These are phyloP conservation scores for Drosophila dives DNA, from an alignment of 2,888 invertebrate genomes.

Conservation along the genomic window DNA sequence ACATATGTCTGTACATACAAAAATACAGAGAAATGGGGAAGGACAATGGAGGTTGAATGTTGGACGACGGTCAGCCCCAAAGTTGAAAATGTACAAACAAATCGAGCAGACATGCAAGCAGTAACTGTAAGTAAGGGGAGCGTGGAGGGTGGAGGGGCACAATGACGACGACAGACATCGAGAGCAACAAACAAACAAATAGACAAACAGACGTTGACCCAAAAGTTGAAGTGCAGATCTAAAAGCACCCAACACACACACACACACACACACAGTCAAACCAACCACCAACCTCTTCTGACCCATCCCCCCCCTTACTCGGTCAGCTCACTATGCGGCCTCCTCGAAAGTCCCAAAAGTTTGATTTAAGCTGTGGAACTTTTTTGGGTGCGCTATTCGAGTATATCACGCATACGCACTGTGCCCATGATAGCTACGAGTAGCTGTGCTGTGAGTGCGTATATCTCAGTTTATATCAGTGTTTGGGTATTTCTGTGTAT, in stretches of 20 bases:
- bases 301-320: background rate
- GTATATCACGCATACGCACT: constrained; percentile 80
- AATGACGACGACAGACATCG: constrained; percentile 57
- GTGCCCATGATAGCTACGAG: constrained; percentile 60
- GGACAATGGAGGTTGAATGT: constrained; percentile 48
- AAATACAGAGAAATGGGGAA: constrained; percentile 31
- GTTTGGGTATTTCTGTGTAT: constrained; percentile 17
- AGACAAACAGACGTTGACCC: constrained; percentile 81
- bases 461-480: constrained; percentile 17
- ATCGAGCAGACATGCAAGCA: constrained; percentile 75
- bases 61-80: constrained; percentile 71
- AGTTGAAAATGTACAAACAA: constrained; percentile 77
- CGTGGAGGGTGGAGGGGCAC: background rate
- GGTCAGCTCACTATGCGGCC: background rate
- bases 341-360: constrained; percentile 51
- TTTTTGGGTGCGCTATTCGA: constrained; percentile 68
- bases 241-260: constrained; percentile 53
- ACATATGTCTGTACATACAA: constrained; percentile 2
- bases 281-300: constrained; percentile 13
- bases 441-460: constrained; percentile 38
- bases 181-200: constrained; percentile 80
- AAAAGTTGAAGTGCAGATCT: constrained; percentile 80
- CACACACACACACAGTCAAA: constrained; percentile 32
- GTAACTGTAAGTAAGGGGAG: constrained; percentile 14
- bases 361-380: constrained; percentile 78